Evolutionary conservation across 2,888 invertebrate genomes (phyloP).

Genomic region (Sericinus montela): DNA sequence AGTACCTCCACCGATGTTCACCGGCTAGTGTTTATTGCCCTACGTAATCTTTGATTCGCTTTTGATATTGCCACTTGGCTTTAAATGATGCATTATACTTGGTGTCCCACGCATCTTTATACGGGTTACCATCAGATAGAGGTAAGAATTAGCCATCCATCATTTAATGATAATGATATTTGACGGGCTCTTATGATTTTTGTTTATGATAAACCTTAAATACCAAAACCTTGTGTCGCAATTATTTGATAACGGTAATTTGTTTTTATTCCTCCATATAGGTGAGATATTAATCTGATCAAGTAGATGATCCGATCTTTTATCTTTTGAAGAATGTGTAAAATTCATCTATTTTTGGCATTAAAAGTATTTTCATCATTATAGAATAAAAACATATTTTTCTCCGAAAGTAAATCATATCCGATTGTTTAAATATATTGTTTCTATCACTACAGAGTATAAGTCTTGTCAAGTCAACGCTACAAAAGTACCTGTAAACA

Average conservation of each 20-base stretch:
- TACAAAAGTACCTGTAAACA: no score
- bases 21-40: constrained; percentile 22
- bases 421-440: no score
- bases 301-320: not conserved
- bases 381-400: no score
- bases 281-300: constrained; percentile 12
- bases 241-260: constrained; percentile 21
- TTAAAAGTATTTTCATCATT: not conserved
- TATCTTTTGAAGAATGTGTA: not conserved
- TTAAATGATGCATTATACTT: constrained; percentile 68
- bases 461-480: no score
- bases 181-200: constrained; percentile 64
- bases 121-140: constrained; percentile 60
- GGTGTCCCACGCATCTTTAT: constrained; percentile 73
- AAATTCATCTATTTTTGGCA: not conserved
- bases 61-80: constrained; percentile 36
- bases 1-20: constrained; percentile 20
- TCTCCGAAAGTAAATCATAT: no score
- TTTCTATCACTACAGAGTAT: no score
- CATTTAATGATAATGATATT: constrained; percentile 71
- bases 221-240: constrained; percentile 30
- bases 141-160: constrained; percentile 67
- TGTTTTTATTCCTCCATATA: constrained; percentile 7
- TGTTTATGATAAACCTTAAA: constrained; percentile 54
- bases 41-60: constrained; percentile 24